Evolutionary conservation across 2,113 vertebrate genomes (phyloP).

Genomic region (Bettongia penicillata): DNA sequence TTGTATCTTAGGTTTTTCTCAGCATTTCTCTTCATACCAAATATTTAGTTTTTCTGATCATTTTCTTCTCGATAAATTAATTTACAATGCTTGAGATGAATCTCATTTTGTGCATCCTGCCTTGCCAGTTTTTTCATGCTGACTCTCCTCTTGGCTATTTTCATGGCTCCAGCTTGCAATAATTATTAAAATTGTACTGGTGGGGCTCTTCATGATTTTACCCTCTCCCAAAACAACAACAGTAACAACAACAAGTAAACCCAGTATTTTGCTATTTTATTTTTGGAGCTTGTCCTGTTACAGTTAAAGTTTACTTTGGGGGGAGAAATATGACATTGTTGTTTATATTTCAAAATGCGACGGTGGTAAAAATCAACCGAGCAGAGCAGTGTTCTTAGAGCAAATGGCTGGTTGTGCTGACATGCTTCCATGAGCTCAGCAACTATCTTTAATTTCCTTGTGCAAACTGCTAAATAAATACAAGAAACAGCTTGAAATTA

Average conservation of each 20-base stretch:
- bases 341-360: conserved; percentile 54
- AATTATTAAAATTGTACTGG: conserved; percentile 3
- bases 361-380: conserved; percentile 59
- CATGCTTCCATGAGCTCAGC: conserved; percentile 47
- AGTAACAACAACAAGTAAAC: conserved; percentile 4
- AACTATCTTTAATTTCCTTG: conserved; percentile 59
- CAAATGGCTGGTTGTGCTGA: conserved; percentile 45
- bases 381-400: conserved; percentile 17
- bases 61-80: not conserved
- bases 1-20: not conserved
- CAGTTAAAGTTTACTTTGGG: conserved; percentile 12
- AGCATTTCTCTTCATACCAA: not conserved
- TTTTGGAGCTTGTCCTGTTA: conserved; percentile 24
- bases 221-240: not conserved
- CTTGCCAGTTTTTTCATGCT: not conserved
- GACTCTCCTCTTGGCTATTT: not conserved
- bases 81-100: not conserved
- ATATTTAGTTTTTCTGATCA: conserved; percentile 13
- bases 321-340: conserved; percentile 10
- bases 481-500: conserved; percentile 66
- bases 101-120: not conserved
- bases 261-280: not conserved
- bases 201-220: not conserved
- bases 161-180: not conserved
- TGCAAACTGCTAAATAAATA: conserved; percentile 60